Evolutionary conservation across 2,888 invertebrate genomes (phyloP), one percentile per base, ranked within the genome.

Genomic region (Drosophila neutralis): DNA sequence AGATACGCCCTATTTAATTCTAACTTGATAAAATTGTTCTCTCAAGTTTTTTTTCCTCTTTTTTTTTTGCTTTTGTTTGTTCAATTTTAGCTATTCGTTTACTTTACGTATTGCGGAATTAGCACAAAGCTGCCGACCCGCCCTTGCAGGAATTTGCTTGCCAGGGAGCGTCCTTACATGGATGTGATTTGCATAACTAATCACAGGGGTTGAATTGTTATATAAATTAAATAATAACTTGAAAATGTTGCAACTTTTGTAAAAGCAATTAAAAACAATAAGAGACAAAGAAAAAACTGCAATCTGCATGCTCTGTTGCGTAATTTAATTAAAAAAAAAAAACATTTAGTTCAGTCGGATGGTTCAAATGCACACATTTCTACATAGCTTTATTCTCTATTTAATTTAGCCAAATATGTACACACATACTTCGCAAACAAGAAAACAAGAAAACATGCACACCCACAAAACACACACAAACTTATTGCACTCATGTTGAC

Each of bases 271-370:
- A n/a, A 48, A 3, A 38, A 38, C 11, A 56, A 27, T 27, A 21
- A 18, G 6, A 10, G 2, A 11, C 13, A 18, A 8, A n/a, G 8
- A 13, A 27, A 31, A 24, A 33, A 24, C n/a, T 13, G n/a, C 33
- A 38, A 40, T n/a, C 29, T 52, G 18, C 35, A 33, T 60, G 27
- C n/a, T 33, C 13, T 49, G 36, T 38, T 62, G 49, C 27, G 15
- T 42, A 52, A 68, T 82, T 85, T 69, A 85, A 76, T 82, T 80
- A 76, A 80, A 79, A 81, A 82, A 82, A 78, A 78, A 82, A 85
- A 73, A 70, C 76, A 67, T 76, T 66, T 73, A 52, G 48, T 33
- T 49, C 2, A 21, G 42, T 18, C 36, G 38, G 42, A 75, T 31
- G 60, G 36, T 59, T 48, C 63, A 69, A 42, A 77, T 67, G 80